These are phyloP conservation scores for Zapornia atra DNA, from an alignment of 2,113 vertebrate species.

Conservation along the genomic window DNA sequence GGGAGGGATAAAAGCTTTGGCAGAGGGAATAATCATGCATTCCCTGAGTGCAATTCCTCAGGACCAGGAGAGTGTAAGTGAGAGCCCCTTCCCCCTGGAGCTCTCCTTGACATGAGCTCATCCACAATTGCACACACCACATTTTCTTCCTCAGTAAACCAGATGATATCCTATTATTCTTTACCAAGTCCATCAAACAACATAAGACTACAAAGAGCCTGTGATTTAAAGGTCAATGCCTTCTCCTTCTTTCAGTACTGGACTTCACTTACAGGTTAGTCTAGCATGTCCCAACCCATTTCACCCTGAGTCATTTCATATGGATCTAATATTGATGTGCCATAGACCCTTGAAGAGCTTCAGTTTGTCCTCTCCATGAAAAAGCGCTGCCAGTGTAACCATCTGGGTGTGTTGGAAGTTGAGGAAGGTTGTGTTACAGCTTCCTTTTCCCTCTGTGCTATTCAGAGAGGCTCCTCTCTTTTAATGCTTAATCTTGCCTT, in stretches of 20 bases:
- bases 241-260: background rate
- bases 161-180: background rate
- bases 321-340: background rate
- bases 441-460: background rate
- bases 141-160: conserved; percentile 33
- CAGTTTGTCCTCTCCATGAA: background rate
- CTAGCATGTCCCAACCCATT: background rate
- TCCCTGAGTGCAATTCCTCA: background rate
- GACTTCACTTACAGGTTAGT: background rate
- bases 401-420: background rate
- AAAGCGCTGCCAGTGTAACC: background rate
- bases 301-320: background rate
- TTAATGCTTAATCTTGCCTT: background rate
- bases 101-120: background rate
- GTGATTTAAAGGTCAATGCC: background rate
- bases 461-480: background rate
- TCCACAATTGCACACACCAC: background rate
- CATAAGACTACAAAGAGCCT: background rate
- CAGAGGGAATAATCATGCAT: background rate
- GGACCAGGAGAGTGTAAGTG: background rate
- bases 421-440: background rate
- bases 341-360: background rate
- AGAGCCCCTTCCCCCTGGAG: background rate
- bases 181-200: background rate
- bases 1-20: background rate